Conservation (phyloP, 2,888 invertebrate species). For the Myopa tessellatipennis region DNA sequence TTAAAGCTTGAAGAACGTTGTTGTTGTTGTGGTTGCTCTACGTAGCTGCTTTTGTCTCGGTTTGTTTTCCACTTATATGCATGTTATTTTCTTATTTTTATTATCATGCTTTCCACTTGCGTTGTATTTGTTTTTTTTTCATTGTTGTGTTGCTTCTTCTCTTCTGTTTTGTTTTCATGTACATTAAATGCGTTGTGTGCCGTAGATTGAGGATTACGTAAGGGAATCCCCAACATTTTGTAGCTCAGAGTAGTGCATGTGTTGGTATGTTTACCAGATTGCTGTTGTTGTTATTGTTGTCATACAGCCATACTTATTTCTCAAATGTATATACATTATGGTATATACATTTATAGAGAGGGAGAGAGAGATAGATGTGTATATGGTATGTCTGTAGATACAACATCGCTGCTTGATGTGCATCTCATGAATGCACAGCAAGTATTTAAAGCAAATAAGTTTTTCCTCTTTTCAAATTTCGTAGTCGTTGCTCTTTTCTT, state of each 20-base stretch:
- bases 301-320: too few species aligned
- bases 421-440: conserved; percentile 22
- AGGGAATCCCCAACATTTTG: conserved; percentile 65
- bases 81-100: not conserved
- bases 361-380: not conserved
- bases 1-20: not conserved
- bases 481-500: conserved; percentile 2
- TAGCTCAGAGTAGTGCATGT: conserved; percentile 17
- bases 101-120: not conserved
- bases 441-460: not conserved
- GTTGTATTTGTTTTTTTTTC: not conserved
- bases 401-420: too few species aligned
- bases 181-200: conserved; percentile 40
- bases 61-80: not conserved
- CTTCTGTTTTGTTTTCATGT: not conserved
- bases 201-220: conserved; percentile 61
- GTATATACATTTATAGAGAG: too few species aligned
- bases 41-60: not conserved
- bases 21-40: not conserved
- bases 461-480: not conserved
- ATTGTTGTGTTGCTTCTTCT: not conserved
- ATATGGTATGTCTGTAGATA: too few species aligned
- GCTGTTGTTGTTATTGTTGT: conserved; percentile 18
- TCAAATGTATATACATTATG: not conserved
- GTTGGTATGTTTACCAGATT: conserved; percentile 16